A percentile compares a stretch with the other conserved stretches of the same genome.
These are phyloP conservation scores for Microcaecilia unicolor DNA, from an alignment of 2,797 vertebrate species.

Conservation along the genomic window DNA sequence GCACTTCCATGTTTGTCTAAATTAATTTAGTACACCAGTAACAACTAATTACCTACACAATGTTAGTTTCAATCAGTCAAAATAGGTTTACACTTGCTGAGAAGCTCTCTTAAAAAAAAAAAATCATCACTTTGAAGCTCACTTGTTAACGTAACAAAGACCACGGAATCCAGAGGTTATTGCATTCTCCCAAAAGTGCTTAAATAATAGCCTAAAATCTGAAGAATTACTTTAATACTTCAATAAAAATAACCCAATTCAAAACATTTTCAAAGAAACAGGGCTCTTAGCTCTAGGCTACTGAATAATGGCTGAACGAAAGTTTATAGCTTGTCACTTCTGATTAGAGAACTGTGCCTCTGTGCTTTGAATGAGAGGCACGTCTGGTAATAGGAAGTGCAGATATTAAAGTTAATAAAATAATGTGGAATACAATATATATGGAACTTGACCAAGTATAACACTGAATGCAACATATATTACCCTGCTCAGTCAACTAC, in stretches of 20 bases:
- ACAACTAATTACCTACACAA: constrained; percentile 49
- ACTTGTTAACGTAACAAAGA: constrained; percentile 58
- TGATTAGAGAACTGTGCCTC: constrained; percentile 87
- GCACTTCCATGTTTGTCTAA: constrained; percentile 22
- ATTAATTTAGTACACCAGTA: constrained; percentile 43
- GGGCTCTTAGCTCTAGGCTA: constrained; percentile 85
- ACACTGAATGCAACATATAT: constrained; percentile 52
- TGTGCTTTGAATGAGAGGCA: constrained; percentile 88
- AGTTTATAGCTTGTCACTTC: constrained; percentile 95
- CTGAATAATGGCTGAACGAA: constrained; percentile 87
- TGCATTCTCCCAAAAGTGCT: constrained; percentile 70
- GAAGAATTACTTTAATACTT: constrained; percentile 99
- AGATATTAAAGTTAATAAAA: constrained; percentile 94
- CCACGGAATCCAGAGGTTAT: constrained; percentile 58
- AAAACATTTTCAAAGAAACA: constrained; percentile 90
- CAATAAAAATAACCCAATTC: constrained; percentile 98
- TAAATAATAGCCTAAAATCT: constrained; percentile 94
- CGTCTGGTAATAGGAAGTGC: constrained; percentile 85
- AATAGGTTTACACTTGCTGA: constrained; percentile 33
- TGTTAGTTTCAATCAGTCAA: constrained; percentile 33
- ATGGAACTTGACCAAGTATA: constrained; percentile 73
- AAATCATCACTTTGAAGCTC: constrained; percentile 44
- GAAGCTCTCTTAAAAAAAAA: constrained; percentile 47
- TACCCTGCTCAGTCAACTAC: constrained; percentile 57
- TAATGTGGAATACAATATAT: constrained; percentile 76